phyloP scores from a whole-genome alignment of 2,888 invertebrate species.

The Tetranychus truncatus region DNA sequence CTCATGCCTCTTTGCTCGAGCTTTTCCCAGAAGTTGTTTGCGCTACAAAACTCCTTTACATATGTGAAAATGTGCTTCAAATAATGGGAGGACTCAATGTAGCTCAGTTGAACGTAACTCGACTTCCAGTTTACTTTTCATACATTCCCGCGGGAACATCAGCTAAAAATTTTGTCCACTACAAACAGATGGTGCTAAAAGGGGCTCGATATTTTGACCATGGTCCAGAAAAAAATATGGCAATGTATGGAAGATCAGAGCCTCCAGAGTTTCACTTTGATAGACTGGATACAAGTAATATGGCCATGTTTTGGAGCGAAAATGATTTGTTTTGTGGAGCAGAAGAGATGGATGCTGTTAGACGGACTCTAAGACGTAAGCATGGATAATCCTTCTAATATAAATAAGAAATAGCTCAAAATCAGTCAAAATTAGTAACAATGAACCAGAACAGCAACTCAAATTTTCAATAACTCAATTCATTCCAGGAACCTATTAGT shows the following conservation, averaged over 20 bases:
- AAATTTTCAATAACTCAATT: too few species aligned
- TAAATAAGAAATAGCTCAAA: too few species aligned
- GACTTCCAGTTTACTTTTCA: constrained; percentile 5
- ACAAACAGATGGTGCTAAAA: not conserved
- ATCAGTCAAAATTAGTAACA: too few species aligned
- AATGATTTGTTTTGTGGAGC: constrained; percentile 15
- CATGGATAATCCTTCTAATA: too few species aligned
- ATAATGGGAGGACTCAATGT: constrained; percentile 1
- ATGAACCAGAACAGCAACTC: too few species aligned
- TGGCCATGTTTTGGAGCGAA: constrained; percentile 9
- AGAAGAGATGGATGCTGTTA: not conserved
- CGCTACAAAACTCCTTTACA: not conserved
- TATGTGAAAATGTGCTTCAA: not conserved
- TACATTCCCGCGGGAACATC: constrained; percentile 1
- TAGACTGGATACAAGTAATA: constrained; percentile 6
- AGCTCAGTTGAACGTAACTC: not conserved
- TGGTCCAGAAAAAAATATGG: constrained; percentile 9
- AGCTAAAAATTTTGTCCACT: not conserved
- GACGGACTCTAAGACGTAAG: not conserved
- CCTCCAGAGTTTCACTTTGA: constrained; percentile 12
- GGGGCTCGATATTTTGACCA: constrained; percentile 10
- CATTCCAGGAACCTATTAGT: not conserved
- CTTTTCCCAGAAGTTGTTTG: constrained; percentile 4
- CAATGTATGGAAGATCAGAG: not conserved
- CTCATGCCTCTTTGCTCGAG: not conserved